Evolutionary conservation across 37 sponge, comb jelly and placozoan species (phyloP), one percentile per base, ranked within the genome.

Genomic region (Cladorhizidae sp.): DNA sequence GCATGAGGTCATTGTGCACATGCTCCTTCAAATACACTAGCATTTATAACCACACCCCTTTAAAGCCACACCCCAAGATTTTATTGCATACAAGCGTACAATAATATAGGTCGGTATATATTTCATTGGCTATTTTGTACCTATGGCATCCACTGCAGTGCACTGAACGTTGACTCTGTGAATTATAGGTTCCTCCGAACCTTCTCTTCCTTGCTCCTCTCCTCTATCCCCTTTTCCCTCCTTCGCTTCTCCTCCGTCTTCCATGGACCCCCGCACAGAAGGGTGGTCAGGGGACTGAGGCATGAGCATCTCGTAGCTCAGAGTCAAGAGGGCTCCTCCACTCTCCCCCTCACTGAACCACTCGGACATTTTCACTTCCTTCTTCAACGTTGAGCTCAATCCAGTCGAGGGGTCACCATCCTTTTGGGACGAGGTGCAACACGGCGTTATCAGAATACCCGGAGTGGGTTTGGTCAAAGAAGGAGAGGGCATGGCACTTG

Each of bases 71-170:
- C n/a, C n/a, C n/a, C n/a, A n/a, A n/a, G n/a, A n/a, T n/a, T n/a
- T n/a, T n/a, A n/a, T n/a, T n/a, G n/a, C n/a, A n/a, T n/a, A n/a
- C n/a, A n/a, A n/a, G n/a, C n/a, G n/a, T n/a, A n/a, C n/a, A n/a
- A n/a, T n/a, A n/a, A n/a, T n/a, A n/a, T n/a, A n/a, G n/a, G n/a
- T n/a, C n/a, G n/a, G n/a, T n/a, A n/a, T n/a, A n/a, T n/a, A n/a
- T n/a, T n/a, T n/a, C n/a, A n/a, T n/a, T n/a, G n/a, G n/a, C n/a
- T n/a, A n/a, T n/a, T n/a, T n/a, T 49, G n/a, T 54, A 81, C 88
- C 88, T 57, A 81, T 59, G 20, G 75, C 82, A 61, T 87, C 88
- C 26, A 87, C 40, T 5, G 83, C 88, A 57, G 88, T 87, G 54
- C 83, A 87, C 70, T 76, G 70, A 29, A 87, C 23, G 33, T 38